A percentile compares a stretch with the other conserved stretches of the same genome.
Conservation (phyloP, 2,888 invertebrate genomes). For the Temnothorax rugatulus region DNA sequence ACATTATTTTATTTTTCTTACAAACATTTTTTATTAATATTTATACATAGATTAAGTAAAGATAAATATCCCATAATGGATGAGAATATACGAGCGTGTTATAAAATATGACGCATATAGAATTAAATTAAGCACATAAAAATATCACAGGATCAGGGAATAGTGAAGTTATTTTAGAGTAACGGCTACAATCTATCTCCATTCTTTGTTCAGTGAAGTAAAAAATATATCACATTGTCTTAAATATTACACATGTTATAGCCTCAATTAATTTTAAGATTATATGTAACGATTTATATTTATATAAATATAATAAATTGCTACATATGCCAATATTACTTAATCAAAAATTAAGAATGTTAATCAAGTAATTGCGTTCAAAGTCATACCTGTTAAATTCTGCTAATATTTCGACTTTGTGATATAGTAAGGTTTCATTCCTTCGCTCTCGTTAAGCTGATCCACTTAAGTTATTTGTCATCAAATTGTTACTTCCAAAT, state of each 20-base stretch:
- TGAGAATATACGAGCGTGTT: slow-evolving; percentile 2
- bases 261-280: slow-evolving; percentile 3
- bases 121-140: slow-evolving; percentile 35
- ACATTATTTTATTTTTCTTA: neutral
- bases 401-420: neutral
- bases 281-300: neutral
- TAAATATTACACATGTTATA: neutral
- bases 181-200: slow-evolving; percentile 3
- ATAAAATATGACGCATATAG: slow-evolving; percentile 15
- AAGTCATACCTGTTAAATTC: neutral
- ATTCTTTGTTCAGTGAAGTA: neutral
- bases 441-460: neutral
- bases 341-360: neutral
- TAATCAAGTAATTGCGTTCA: neutral
- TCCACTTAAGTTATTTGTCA: neutral
- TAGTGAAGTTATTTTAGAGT: slow-evolving; percentile 23
- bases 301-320: slow-evolving; percentile 9
- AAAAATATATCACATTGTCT: slow-evolving; percentile 10
- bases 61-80: neutral
- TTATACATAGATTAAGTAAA: slow-evolving; percentile 1
- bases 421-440: neutral
- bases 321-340: neutral
- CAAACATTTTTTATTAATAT: neutral
- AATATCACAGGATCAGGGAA: slow-evolving; percentile 18
- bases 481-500: neutral